phyloP scores from a whole-genome alignment of 1,140 invertebrate genomes.

The Paraescarpia echinospica region DNA sequence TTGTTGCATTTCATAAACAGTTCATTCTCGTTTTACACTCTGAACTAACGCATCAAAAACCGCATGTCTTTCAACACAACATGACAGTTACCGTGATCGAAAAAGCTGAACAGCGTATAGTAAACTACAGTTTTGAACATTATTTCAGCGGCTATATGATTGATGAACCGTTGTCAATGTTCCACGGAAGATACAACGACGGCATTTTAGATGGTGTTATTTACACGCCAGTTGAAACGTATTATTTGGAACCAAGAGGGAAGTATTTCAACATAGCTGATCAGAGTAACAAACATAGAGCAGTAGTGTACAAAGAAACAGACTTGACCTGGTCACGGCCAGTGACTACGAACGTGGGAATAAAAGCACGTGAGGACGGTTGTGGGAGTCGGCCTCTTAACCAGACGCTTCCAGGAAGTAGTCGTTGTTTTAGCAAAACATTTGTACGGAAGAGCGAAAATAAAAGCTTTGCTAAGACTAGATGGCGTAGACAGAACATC shows the following conservation, averaged over 20 bases:
- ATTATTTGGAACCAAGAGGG: not conserved
- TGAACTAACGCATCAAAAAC: not conserved
- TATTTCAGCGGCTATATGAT: not conserved
- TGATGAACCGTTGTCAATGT: not conserved
- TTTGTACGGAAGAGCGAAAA: not conserved
- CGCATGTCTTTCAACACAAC: not conserved
- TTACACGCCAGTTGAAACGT: not conserved
- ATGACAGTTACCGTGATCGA: not conserved
- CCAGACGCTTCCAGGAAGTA: not conserved
- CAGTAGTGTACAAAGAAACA: not conserved
- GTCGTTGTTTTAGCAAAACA: not conserved
- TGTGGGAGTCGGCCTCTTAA: not conserved
- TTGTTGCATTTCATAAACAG: not conserved
- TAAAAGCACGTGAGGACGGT: not conserved
- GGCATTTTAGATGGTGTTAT: not conserved
- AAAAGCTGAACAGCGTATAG: not conserved
- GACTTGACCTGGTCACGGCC: not conserved
- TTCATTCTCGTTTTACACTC: not conserved
- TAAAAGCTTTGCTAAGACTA: not conserved
- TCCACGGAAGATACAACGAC: not conserved
- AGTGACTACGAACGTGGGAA: not conserved
- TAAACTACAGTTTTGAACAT: slow-evolving; percentile 1
- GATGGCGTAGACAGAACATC: not conserved
- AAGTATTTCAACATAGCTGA: not conserved
- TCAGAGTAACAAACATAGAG: not conserved